Conservation (phyloP, 2,888 invertebrate genomes). For the Theretra japonica region DNA sequence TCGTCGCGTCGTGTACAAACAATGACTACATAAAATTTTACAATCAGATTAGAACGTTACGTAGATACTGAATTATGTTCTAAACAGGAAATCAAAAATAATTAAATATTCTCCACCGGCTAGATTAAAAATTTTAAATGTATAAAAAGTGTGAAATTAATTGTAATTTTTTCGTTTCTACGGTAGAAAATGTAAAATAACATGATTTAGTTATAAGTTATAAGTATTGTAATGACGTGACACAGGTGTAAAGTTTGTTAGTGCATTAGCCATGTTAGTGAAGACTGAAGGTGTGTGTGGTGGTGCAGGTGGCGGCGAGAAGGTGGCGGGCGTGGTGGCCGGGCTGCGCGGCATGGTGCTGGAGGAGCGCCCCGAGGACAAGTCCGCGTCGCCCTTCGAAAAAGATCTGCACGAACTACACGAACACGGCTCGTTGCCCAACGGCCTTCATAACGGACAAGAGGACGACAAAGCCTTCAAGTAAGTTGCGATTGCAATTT, state of each 20-base stretch:
- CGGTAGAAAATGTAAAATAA: no score
- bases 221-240: neutral
- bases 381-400: slow-evolving; percentile 77
- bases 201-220: no score
- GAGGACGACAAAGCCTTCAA: slow-evolving; percentile 96
- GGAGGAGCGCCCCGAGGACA: slow-evolving; percentile 77
- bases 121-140: no score
- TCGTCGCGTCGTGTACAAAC: no score
- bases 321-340: slow-evolving; percentile 75
- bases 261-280: neutral
- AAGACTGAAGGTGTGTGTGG: slow-evolving; percentile 51
- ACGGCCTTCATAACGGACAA: slow-evolving; percentile 85
- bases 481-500: slow-evolving; percentile 84
- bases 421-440: slow-evolving; percentile 80
- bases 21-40: no score
- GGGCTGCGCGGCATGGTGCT: slow-evolving; percentile 78
- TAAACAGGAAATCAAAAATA: no score
- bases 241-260: neutral
- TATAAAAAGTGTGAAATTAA: no score
- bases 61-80: no score
- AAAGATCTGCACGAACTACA: slow-evolving; percentile 79
- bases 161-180: no score
- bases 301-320: slow-evolving; percentile 62
- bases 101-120: no score
- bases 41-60: no score